Conservation (phyloP, 2,888 invertebrate species). For the Phalera bucephala region DNA sequence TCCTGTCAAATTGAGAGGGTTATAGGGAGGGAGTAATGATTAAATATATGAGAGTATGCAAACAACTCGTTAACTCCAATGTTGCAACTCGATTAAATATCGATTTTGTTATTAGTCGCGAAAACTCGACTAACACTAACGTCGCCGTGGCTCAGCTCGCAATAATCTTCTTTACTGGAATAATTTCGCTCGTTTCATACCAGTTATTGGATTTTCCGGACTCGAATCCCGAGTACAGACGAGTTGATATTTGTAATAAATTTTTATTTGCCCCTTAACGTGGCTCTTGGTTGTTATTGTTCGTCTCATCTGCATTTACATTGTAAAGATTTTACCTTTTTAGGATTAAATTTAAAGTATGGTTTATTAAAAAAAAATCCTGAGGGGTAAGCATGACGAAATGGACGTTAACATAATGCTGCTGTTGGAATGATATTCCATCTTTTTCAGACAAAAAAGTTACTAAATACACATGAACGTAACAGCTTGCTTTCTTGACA, state of each 20-base stretch:
- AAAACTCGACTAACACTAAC: conserved; percentile 26
- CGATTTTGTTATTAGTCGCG: conserved; percentile 29
- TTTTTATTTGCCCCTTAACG: conserved; percentile 59
- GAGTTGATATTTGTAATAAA: conserved; percentile 67
- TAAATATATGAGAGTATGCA: too few relatives aligned
- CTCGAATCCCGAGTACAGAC: conserved; percentile 32
- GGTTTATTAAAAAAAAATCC: neutral
- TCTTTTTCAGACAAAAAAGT: too few relatives aligned
- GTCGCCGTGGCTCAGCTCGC: conserved; percentile 42
- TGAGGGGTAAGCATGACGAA: too few relatives aligned
- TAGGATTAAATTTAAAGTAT: conserved; percentile 1
- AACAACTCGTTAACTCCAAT: too few relatives aligned
- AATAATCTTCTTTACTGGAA: conserved; percentile 59
- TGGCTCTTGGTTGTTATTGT: conserved; percentile 53
- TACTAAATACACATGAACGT: too few relatives aligned
- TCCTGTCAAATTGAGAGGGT: too few relatives aligned
- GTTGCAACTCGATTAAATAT: too few relatives aligned
- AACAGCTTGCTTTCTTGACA: too few relatives aligned
- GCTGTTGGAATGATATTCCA: too few relatives aligned
- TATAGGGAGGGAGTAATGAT: too few relatives aligned
- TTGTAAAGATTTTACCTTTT: conserved; percentile 19
- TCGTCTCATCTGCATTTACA: conserved; percentile 41
- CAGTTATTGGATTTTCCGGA: conserved; percentile 62
- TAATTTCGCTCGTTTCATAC: conserved; percentile 65
- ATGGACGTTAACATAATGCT: too few relatives aligned